Conservation (phyloP, 2,888 invertebrate genomes). For the Caradrina kadenii region DNA sequence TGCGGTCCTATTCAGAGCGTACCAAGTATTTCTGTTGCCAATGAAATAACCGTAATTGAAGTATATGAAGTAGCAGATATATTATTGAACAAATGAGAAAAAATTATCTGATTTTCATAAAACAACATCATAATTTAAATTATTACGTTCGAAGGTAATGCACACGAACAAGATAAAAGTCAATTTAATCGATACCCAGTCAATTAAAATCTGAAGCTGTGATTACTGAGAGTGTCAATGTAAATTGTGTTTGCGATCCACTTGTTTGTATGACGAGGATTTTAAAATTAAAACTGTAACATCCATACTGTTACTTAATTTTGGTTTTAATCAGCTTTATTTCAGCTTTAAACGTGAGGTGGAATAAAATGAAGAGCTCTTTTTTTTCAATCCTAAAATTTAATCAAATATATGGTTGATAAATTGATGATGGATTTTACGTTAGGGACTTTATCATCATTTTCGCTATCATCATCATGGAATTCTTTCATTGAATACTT, state of each 20-base stretch:
- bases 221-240: slow-evolving; percentile 72
- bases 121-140: slow-evolving; percentile 33
- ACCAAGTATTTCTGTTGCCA: not conserved
- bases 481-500: not conserved
- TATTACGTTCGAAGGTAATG: slow-evolving; percentile 46
- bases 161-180: slow-evolving; percentile 55
- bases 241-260: slow-evolving; percentile 72
- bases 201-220: slow-evolving; percentile 71
- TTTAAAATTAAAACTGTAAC: slow-evolving; percentile 56
- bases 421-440: not conserved
- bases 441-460: not conserved
- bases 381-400: slow-evolving; percentile 2
- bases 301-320: slow-evolving; percentile 44
- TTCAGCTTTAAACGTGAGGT: not conserved
- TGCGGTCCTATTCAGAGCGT: not conserved
- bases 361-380: not conserved
- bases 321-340: slow-evolving; percentile 31
- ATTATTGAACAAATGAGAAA: slow-evolving; percentile 3
- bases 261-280: slow-evolving; percentile 53
- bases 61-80: not conserved
- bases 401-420: not conserved
- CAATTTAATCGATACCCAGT: slow-evolving; percentile 65
- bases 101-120: slow-evolving; percentile 23
- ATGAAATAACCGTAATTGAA: not conserved
- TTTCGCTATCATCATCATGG: not conserved